These are phyloP conservation scores for Spongia lamella DNA, from an alignment of 37 sponge, comb jelly and placozoan genomes.

Conservation along the genomic window DNA sequence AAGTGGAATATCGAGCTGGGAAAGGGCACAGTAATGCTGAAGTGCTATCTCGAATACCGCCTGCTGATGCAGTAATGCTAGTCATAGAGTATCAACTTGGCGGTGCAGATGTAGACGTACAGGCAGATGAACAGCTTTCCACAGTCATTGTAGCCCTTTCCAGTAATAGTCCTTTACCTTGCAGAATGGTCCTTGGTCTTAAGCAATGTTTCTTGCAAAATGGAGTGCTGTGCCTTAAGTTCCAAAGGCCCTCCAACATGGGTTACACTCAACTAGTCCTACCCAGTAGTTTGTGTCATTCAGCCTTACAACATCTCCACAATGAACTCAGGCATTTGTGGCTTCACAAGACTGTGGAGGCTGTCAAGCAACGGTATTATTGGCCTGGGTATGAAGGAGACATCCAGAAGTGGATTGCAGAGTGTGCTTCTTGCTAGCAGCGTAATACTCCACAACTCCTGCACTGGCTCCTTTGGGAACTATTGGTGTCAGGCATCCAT, in stretches of 20 bases:
- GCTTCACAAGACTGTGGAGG: constrained; percentile 15
- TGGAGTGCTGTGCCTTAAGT: constrained; percentile 21
- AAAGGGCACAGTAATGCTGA: constrained; percentile 8
- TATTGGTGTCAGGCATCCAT: constrained; percentile 5
- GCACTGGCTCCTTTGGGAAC: constrained; percentile 22
- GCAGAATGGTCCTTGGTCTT: too few relatives aligned
- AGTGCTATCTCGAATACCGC: constrained; percentile 2
- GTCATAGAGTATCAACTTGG: too few relatives aligned
- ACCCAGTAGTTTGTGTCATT: not conserved
- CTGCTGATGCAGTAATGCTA: too few relatives aligned
- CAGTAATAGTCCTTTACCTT: too few relatives aligned
- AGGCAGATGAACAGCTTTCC: too few relatives aligned
- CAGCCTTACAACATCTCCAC: constrained; percentile 17
- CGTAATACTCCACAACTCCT: not conserved
- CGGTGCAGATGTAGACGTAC: too few relatives aligned
- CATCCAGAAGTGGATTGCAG: not conserved
- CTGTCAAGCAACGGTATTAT: constrained; percentile 7
- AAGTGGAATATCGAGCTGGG: constrained; percentile 13
- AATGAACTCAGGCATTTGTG: constrained; percentile 10
- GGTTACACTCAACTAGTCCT: constrained; percentile 12
- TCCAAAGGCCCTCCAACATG: not conserved
- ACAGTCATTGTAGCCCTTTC: too few relatives aligned
- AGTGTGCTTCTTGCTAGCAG: constrained; percentile 7
- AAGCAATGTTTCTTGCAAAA: not conserved
- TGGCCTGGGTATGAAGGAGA: constrained; percentile 23